Evolutionary conservation across 2,797 vertebrate species (phyloP).

Genomic region (Centroberyx gerrardi): DNA sequence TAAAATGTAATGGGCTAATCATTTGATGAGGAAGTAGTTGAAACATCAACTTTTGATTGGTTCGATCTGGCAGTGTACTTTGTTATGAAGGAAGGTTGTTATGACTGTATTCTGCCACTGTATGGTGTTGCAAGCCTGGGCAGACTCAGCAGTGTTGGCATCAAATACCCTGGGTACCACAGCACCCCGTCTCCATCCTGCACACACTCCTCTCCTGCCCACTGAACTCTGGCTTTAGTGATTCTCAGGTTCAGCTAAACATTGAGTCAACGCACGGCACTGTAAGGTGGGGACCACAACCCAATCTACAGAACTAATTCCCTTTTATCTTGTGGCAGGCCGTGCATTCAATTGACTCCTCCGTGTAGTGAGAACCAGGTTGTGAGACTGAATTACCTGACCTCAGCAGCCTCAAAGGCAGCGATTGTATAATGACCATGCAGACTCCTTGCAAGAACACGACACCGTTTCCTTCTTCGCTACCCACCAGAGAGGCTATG

Average conservation of each 20-base stretch:
- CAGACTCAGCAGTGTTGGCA: conserved; percentile 34
- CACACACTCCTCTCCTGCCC: conserved; percentile 63
- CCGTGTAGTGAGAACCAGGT: conserved; percentile 70
- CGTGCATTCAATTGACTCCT: conserved; percentile 81
- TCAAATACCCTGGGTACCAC: conserved; percentile 39
- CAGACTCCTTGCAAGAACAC: conserved; percentile 67
- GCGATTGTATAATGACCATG: conserved; percentile 71
- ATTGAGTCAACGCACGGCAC: conserved; percentile 75
- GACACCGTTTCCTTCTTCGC: conserved; percentile 59
- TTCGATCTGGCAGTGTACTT: conserved; percentile 14
- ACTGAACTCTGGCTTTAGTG: conserved; percentile 74
- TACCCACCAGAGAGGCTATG: conserved; percentile 60
- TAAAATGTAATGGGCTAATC: conserved; percentile 23
- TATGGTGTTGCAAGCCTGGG: conserved; percentile 56
- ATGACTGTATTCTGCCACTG: conserved; percentile 48
- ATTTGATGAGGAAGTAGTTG: conserved; percentile 1
- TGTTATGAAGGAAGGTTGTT: conserved; percentile 29
- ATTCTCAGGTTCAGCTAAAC: conserved; percentile 77
- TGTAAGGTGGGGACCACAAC: conserved; percentile 74
- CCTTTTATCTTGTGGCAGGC: conserved; percentile 77
- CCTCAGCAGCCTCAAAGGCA: conserved; percentile 75
- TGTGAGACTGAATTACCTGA: conserved; percentile 78
- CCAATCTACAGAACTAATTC: conserved; percentile 81
- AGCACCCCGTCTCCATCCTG: conserved; percentile 27
- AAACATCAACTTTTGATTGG: conserved; percentile 9